phyloP scores from a whole-genome alignment of 2,113 vertebrate genomes.

The Python bivittatus region DNA sequence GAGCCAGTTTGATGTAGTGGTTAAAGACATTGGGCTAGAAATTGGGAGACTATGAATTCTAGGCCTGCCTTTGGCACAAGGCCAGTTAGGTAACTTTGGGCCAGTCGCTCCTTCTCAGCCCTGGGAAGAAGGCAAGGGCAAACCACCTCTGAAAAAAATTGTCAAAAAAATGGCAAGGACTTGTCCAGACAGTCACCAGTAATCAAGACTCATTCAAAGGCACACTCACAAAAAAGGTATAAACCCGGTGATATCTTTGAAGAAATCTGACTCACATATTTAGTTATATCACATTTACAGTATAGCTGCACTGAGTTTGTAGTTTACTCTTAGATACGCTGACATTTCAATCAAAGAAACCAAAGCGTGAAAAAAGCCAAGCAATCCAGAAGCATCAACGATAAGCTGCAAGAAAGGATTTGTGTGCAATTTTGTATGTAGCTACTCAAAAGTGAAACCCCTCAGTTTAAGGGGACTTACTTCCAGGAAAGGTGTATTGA shows the following conservation, averaged over 20 bases:
- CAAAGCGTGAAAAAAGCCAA: not conserved
- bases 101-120: not conserved
- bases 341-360: not conserved
- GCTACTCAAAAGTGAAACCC: not conserved
- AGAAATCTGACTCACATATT: constrained; percentile 1
- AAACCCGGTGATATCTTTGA: not conserved
- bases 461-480: not conserved
- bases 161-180: not conserved
- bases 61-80: not conserved
- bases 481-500: not conserved
- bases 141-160: not conserved
- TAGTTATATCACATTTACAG: constrained; percentile 24
- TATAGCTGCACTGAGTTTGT: not conserved
- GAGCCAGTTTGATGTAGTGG: not conserved
- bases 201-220: not conserved
- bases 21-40: not conserved
- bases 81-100: not conserved
- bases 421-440: not conserved
- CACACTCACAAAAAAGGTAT: not conserved
- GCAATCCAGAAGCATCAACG: not conserved
- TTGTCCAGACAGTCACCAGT: too few species aligned
- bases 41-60: not conserved
- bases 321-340: not conserved
- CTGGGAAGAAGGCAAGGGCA: not conserved
- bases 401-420: not conserved